phyloP scores from a whole-genome alignment of 2,797 vertebrate genomes.

The Antennarius maculatus region DNA sequence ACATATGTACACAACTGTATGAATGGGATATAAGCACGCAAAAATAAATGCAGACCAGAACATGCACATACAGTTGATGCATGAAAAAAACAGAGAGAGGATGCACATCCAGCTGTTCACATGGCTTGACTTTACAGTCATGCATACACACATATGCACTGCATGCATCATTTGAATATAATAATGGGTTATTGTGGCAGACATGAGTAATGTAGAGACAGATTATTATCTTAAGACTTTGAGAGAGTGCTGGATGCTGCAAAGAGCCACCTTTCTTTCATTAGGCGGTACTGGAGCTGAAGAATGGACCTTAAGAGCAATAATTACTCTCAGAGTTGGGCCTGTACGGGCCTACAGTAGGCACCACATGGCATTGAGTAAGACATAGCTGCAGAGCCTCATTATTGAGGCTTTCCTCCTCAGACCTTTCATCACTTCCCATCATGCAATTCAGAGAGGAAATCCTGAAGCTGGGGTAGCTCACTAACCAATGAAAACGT shows the following conservation, averaged over 20 bases:
- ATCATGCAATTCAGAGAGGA: constrained; percentile 42
- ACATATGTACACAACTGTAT: constrained; percentile 22
- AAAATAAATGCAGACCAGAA: constrained; percentile 14
- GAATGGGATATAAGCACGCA: constrained; percentile 12
- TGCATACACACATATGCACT: constrained; percentile 14
- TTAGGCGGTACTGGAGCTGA: constrained; percentile 52
- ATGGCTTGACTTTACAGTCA: constrained; percentile 17
- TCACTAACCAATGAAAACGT: constrained; percentile 34
- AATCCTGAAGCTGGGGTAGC: constrained; percentile 46
- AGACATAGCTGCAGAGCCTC: constrained; percentile 53
- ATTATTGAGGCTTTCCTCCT: constrained; percentile 60
- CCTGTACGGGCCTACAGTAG: constrained; percentile 52
- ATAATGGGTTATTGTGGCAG: constrained; percentile 67
- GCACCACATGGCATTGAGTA: constrained; percentile 62
- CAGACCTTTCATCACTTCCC: constrained; percentile 58
- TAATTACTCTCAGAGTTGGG: constrained; percentile 53
- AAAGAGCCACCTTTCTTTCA: constrained; percentile 70
- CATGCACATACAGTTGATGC: constrained; percentile 38
- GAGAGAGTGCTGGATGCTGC: constrained; percentile 36
- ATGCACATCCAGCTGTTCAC: constrained; percentile 49
- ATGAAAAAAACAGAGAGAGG: constrained; percentile 36
- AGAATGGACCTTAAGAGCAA: constrained; percentile 45
- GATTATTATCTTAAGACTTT: constrained; percentile 53
- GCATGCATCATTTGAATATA: constrained; percentile 75
- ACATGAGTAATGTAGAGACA: constrained; percentile 53